Conservation (phyloP, 2,888 invertebrate genomes). For the Syritta pipiens region DNA sequence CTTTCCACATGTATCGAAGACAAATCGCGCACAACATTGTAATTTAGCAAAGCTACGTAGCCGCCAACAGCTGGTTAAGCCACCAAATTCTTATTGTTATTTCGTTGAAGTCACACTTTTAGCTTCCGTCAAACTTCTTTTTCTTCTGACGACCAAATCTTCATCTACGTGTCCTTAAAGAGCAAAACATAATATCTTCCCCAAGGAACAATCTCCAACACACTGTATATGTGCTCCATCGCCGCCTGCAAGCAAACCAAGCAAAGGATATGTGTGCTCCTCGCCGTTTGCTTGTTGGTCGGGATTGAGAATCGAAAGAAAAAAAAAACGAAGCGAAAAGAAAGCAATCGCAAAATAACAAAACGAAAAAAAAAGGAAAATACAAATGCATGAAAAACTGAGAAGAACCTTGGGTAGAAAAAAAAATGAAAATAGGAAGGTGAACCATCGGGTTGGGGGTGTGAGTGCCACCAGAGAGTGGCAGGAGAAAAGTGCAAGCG, state of each 20-base stretch:
- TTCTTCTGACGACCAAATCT: neutral
- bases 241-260: constrained; percentile 51
- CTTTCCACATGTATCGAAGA: too few relatives aligned
- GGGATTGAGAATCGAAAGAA: constrained; percentile 69
- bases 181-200: too few relatives aligned
- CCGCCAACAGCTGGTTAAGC: too few relatives aligned
- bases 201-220: constrained; percentile 14
- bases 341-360: constrained; percentile 61
- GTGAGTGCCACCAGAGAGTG: constrained; percentile 25
- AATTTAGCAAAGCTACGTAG: too few relatives aligned
- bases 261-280: constrained; percentile 63
- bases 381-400: constrained; percentile 61
- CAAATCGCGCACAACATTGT: too few relatives aligned
- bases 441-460: constrained; percentile 54
- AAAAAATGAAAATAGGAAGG: constrained; percentile 68
- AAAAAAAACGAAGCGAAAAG: constrained; percentile 46
- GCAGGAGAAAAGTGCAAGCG: constrained; percentile 60
- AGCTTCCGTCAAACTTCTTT: too few relatives aligned
- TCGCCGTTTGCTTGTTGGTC: constrained; percentile 67
- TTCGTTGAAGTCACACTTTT: too few relatives aligned
- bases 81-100: too few relatives aligned
- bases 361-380: constrained; percentile 61
- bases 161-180: too few relatives aligned
- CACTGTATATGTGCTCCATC: constrained; percentile 64
- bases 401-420: constrained; percentile 50